Conservation (phyloP, 1,140 invertebrate genomes). For the Tenebrio molitor region DNA sequence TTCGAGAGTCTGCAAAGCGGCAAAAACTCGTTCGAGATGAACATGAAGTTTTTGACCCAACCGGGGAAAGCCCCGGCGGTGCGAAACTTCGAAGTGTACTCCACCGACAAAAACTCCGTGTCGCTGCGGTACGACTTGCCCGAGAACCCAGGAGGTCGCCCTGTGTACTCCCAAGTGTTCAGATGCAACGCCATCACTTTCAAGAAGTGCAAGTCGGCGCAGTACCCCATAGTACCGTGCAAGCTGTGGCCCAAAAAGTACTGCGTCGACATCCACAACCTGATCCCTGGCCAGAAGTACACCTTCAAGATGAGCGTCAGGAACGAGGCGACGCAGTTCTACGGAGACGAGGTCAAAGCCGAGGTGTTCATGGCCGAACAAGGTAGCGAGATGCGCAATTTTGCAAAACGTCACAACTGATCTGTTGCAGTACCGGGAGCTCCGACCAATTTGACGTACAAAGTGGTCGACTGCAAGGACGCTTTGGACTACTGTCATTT, state of each 20-base stretch:
- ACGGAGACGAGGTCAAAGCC: conserved; percentile 50
- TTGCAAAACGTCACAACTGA: conserved; percentile 15
- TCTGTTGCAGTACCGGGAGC: conserved; percentile 55
- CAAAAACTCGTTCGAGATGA: conserved; percentile 26
- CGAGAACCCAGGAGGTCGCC: conserved; percentile 48
- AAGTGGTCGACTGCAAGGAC: conserved; percentile 55
- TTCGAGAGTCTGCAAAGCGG: conserved; percentile 46
- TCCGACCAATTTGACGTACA: conserved; percentile 58
- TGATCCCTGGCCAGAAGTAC: conserved; percentile 54
- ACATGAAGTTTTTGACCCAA: conserved; percentile 52
- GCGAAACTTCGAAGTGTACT: conserved; percentile 57
- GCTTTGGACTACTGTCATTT: conserved; percentile 56
- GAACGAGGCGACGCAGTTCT: conserved; percentile 52
- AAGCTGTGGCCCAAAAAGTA: conserved; percentile 55
- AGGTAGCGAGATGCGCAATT: conserved; percentile 45
- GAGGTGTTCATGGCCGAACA: conserved; percentile 49
- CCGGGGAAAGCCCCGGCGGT: conserved; percentile 53
- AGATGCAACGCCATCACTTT: conserved; percentile 54
- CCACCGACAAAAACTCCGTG: conserved; percentile 51
- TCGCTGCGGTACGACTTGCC: conserved; percentile 58
- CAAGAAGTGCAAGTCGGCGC: conserved; percentile 54
- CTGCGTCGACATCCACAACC: conserved; percentile 51
- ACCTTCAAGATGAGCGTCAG: conserved; percentile 54
- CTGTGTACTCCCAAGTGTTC: conserved; percentile 49
- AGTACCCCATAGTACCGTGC: conserved; percentile 48